Evolutionary conservation across 2,113 vertebrate genomes (phyloP), one percentile per base, ranked within the genome.

Genomic region (Upupa epops): DNA sequence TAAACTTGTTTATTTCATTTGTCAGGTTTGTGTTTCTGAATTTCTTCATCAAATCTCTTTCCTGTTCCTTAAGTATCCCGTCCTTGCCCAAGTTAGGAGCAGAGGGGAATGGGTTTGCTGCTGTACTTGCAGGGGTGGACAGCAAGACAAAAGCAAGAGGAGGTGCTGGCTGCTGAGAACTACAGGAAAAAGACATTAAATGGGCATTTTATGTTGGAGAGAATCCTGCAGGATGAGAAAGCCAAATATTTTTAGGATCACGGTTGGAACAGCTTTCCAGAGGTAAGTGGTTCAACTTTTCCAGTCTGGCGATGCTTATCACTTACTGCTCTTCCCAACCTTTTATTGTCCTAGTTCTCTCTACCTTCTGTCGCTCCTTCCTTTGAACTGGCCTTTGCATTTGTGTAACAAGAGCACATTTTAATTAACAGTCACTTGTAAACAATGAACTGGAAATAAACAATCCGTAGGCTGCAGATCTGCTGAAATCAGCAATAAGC

Each of bases 1-100:
- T 97, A 97, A 97, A 96, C 66, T 97, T 97, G 96, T 97, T 97
- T 97, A 96, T 94, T 97, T 93, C 68, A 86, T 96, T 97, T 96
- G 94, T 96, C 96, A 96, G 90, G 86, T 97, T 95, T 96, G 82
- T 32, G 36, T 97, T 97, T 97, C 97, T 97, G 96, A 97, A 95
- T 95, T 97, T 97, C 94, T 96, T 97, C 96, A 97, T 95, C 72
- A 94, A 94, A 94, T 93, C 83, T 78, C 54, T 96, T 97, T 96
- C 97, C 95, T 96, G 40, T 42, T 92, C 82, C 82, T 94, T 96
- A 87, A 94, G 63, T 93, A 95, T 94, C 59, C 93, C 96, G 83
- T 64, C 65, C 88, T 95, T 96, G 48, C 89, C 48, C 93, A 91
- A 96, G 89, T 61, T 85, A 61, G 94, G 51, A 55, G 55, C 78